Percentiles rank a stretch among this genome's conserved stretches.
Evolutionary conservation across 2,797 vertebrate genomes (phyloP).

Genomic region (Halcyon smyrnensis): DNA sequence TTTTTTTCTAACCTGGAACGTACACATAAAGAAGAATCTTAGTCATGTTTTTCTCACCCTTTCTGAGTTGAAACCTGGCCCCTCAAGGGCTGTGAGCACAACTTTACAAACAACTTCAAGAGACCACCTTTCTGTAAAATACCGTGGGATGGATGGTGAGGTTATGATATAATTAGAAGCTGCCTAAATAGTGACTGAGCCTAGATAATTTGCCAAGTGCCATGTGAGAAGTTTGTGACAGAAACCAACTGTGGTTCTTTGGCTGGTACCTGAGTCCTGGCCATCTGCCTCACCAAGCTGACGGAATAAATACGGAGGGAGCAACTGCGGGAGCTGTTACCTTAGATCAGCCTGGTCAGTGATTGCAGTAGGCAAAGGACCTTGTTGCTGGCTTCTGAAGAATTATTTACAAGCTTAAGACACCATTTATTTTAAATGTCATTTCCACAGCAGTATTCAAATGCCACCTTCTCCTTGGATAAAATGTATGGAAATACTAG

Average conservation of each 20-base stretch:
- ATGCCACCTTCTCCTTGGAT: not conserved
- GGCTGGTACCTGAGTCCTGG: not conserved
- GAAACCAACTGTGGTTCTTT: conserved; percentile 27
- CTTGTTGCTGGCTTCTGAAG: not conserved
- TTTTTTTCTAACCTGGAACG: not conserved
- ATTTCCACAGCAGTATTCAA: not conserved
- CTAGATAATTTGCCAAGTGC: not conserved
- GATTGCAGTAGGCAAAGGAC: not conserved
- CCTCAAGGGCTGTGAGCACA: not conserved
- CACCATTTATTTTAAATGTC: not conserved
- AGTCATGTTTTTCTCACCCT: not conserved
- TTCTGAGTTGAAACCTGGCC: not conserved
- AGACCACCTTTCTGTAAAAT: not conserved
- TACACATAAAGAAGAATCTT: not conserved
- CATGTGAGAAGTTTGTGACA: not conserved
- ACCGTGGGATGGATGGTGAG: not conserved
- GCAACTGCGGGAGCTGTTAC: not conserved
- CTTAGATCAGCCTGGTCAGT: not conserved
- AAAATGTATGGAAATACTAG: not conserved
- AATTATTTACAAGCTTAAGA: not conserved
- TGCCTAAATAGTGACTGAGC: not conserved
- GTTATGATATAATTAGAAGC: not conserved
- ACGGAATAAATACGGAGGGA: not conserved
- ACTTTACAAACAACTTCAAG: not conserved
- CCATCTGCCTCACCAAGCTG: not conserved